Base-by-base conservation (phyloP, 1,140 invertebrate species). In the Neomicropteryx cornuta region DNA sequence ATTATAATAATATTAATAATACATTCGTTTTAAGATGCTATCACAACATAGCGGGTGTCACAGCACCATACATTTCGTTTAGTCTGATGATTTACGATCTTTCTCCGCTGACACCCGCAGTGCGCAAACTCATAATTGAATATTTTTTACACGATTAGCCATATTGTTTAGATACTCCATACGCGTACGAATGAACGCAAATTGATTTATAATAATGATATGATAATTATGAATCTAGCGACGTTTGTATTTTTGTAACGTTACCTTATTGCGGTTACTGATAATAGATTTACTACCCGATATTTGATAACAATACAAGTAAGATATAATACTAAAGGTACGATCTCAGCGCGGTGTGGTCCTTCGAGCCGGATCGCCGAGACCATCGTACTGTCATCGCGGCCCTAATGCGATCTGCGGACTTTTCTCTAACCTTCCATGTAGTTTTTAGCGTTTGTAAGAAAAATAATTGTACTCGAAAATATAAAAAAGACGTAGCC, bases 201-300 rank as follows among this genome's bases (percentile, higher is more conserved):
- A 37, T 37, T 27, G 38, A 22, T 36, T 23, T 20, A 41, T 43
- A 43, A 34, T 38, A 34, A 43, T 46, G 41, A 46, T 39, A 39
- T 39, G 34, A 41, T 43, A 43, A 43, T 46, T n/a, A n/a, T n/a
- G n/a, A n/a, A n/a, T n/a, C n/a, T n/a, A n/a, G n/a, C 38, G 42
- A 44, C 42, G 45, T 46, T 46, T 46, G 45, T 46, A 46, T 46
- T 46, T 46, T 46, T 46, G 45, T 46, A 46, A 46, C 44, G 43
- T 39, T 46, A 46, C 37, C 31, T 27, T 31, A n/a, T 19, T 39
- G 29, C 38, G 29, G 38, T 31, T 32, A 27, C 38, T 39, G 31
- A 32, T 30, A 19, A 31, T 37, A 18, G 28, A 19, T 22, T 28
- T 37, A 17, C 30, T 8, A 28, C 30, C n/a, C n/a, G n/a, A n/a